These are phyloP conservation scores for Teleogryllus occipitalis DNA, from an alignment of 1,140 invertebrate species.

Conservation along the genomic window DNA sequence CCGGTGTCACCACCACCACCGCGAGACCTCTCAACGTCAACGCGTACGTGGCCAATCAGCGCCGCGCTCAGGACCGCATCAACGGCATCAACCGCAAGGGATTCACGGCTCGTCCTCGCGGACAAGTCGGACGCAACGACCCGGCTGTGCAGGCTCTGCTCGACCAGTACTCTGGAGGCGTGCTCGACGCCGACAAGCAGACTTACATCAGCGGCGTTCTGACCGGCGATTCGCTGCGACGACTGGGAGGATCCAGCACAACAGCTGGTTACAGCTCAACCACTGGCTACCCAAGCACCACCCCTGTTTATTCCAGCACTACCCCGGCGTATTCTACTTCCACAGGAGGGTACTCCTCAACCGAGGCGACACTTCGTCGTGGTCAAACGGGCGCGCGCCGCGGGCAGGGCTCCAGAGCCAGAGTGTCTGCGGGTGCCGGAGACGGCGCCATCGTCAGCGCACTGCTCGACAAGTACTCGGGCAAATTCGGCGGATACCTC, in stretches of 20 bases:
- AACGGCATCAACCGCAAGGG: not conserved
- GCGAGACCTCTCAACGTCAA: not conserved
- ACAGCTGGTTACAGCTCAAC: not conserved
- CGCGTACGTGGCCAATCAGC: not conserved
- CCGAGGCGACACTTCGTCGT: not conserved
- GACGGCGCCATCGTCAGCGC: constrained; percentile 23
- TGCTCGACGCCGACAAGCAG: not conserved
- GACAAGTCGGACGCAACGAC: not conserved
- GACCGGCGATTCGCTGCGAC: not conserved
- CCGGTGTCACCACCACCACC: not conserved
- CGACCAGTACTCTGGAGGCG: not conserved
- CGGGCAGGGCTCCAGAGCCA: not conserved
- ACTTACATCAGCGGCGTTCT: not conserved
- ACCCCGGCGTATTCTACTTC: not conserved
- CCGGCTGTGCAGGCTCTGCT: not conserved
- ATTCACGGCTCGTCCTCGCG: not conserved
- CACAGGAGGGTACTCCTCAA: not conserved
- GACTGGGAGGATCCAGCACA: not conserved
- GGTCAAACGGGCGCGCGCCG: not conserved
- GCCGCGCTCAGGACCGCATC: not conserved
- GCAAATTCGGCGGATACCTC: constrained; percentile 28
- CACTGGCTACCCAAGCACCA: not conserved
- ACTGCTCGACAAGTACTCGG: constrained; percentile 26
- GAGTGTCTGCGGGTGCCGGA: not conserved
- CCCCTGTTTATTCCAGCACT: not conserved